A percentile compares a stretch with the other conserved stretches of the same genome.
phyloP scores from a whole-genome alignment of 2,888 invertebrate genomes.

The Oscheius sp. region DNA sequence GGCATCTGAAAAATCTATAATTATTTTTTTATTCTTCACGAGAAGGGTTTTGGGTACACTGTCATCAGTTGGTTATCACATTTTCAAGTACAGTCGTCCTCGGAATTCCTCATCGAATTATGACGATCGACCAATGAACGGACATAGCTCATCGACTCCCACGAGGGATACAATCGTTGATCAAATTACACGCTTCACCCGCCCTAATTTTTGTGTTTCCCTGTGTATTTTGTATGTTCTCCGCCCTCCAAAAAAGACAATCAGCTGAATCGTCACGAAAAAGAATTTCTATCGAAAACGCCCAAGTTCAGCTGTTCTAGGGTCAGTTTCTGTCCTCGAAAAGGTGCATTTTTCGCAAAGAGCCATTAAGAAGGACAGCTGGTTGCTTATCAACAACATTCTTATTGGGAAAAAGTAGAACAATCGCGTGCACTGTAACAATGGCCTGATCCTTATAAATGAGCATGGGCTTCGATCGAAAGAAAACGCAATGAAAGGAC shows the following conservation, averaged over 20 bases:
- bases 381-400: not conserved
- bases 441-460: too few species aligned
- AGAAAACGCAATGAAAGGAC: too few species aligned
- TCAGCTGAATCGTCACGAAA: not conserved
- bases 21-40: not conserved
- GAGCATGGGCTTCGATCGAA: too few species aligned
- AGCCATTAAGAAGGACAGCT: constrained; percentile 16
- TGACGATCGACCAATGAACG: not conserved
- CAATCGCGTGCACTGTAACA: constrained; percentile 3
- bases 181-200: constrained; percentile 21
- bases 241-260: not conserved
- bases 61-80: not conserved
- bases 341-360: constrained; percentile 6
- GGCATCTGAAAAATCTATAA: constrained; percentile 4
- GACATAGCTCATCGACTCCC: not conserved
- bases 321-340: not conserved
- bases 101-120: not conserved
- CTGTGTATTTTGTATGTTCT: not conserved
- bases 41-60: not conserved
- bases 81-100: not conserved
- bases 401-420: not conserved
- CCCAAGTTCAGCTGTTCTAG: not conserved
- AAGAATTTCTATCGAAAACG: not conserved
- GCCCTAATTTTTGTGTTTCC: not conserved
- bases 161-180: constrained; percentile 18